Percentiles rank a stretch among this genome's conserved stretches.
These are phyloP conservation scores for Orthosia incerta DNA, from an alignment of 2,888 invertebrate species.

Conservation along the genomic window DNA sequence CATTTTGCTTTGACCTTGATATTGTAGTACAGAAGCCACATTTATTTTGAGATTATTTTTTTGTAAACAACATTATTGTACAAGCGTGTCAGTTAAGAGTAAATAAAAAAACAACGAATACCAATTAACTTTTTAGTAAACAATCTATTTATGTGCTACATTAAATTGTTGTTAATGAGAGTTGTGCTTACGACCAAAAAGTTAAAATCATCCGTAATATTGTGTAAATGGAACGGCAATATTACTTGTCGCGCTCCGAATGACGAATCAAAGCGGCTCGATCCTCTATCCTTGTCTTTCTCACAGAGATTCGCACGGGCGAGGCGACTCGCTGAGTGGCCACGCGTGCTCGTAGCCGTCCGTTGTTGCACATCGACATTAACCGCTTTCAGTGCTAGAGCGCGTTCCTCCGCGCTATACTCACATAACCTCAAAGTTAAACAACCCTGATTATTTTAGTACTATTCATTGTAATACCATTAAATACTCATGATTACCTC, in stretches of 20 bases:
- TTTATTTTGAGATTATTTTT: conserved; percentile 25
- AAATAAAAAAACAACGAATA: not conserved
- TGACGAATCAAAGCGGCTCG: conserved; percentile 70
- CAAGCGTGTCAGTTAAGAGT: not conserved
- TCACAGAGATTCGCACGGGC: conserved; percentile 69
- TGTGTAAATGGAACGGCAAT: conserved; percentile 65
- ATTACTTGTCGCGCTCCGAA: conserved; percentile 69
- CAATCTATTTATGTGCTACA: not conserved
- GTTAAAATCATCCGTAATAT: conserved; percentile 65
- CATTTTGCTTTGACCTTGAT: conserved; percentile 48
- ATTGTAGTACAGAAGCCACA: conserved; percentile 14
- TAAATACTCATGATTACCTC: conserved; percentile 89
- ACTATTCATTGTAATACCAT: conserved; percentile 79
- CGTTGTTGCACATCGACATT: conserved; percentile 90
- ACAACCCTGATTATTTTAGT: conserved; percentile 82
- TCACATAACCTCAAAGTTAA: conserved; percentile 89
- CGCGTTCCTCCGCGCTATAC: conserved; percentile 89
- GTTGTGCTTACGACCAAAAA: conserved; percentile 58
- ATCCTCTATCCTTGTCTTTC: conserved; percentile 78
- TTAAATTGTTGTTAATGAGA: conserved; percentile 27
- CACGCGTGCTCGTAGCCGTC: conserved; percentile 81
- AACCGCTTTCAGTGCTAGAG: conserved; percentile 89
- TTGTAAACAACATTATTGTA: conserved; percentile 5
- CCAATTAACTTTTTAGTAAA: not conserved
- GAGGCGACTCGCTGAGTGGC: conserved; percentile 76